Percentiles rank a stretch among this genome's conserved stretches.
Conservation (phyloP, 2,888 invertebrate species). For the Hypomecis punctinalis region DNA sequence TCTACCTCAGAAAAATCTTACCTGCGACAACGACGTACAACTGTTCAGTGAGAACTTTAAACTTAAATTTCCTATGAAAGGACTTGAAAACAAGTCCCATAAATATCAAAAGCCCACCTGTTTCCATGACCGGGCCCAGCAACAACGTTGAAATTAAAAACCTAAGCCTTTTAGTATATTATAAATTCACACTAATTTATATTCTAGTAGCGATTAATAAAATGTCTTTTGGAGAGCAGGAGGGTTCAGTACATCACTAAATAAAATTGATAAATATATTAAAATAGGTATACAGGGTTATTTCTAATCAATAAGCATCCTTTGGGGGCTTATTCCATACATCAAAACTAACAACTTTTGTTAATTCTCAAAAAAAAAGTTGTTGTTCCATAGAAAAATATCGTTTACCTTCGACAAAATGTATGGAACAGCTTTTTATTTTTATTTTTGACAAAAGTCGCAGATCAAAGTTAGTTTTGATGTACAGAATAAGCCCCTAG, state of each 20-base stretch:
- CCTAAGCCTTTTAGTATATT: not conserved
- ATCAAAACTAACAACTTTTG: too few relatives aligned
- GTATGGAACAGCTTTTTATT: too few relatives aligned
- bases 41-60: not conserved
- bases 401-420: too few relatives aligned
- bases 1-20: not conserved
- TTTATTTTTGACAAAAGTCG: too few relatives aligned
- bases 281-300: too few relatives aligned
- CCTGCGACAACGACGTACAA: not conserved
- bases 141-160: slow-evolving; percentile 28
- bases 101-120: slow-evolving; percentile 32
- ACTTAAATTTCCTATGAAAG: not conserved
- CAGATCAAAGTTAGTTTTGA: too few relatives aligned
- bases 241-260: not conserved
- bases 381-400: too few relatives aligned
- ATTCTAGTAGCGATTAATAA: not conserved
- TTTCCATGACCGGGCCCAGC: slow-evolving; percentile 8
- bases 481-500: too few relatives aligned
- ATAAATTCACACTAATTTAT: slow-evolving; percentile 18
- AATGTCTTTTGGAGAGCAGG: not conserved
- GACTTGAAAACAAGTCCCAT: slow-evolving; percentile 17
- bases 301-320: too few relatives aligned
- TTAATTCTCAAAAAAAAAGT: too few relatives aligned
- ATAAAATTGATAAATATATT: not conserved
- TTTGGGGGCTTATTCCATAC: too few relatives aligned